Evolutionary conservation across 2,797 vertebrate species (phyloP).

Genomic region (Holocentrus rufus): DNA sequence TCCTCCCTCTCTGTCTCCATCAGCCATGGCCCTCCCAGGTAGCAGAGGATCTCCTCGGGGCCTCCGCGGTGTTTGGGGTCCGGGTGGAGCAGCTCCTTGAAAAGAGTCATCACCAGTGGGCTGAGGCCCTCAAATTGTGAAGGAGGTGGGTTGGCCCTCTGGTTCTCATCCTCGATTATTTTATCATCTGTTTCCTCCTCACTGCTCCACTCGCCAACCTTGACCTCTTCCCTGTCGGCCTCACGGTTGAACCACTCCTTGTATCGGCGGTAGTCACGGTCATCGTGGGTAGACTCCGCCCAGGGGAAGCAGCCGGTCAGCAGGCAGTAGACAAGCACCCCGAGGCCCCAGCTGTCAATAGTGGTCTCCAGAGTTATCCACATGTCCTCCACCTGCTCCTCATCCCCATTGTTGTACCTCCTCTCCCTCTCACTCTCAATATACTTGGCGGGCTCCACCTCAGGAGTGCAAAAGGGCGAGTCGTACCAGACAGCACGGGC

Average conservation of each 20-base stretch:
- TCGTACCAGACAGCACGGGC: slow-evolving; percentile 83
- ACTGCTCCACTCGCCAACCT: background rate
- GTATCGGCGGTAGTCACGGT: slow-evolving; percentile 88
- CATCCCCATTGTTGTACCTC: slow-evolving; percentile 35
- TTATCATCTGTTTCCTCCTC: slow-evolving; percentile 49
- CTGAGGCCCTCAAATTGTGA: slow-evolving; percentile 88
- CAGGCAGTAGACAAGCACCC: slow-evolving; percentile 91
- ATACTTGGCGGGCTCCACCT: slow-evolving; percentile 75
- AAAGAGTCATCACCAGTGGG: slow-evolving; percentile 81
- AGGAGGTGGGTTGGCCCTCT: slow-evolving; percentile 73
- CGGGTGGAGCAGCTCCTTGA: slow-evolving; percentile 86
- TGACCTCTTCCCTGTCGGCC: slow-evolving; percentile 52
- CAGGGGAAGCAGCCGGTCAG: slow-evolving; percentile 96
- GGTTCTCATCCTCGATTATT: slow-evolving; percentile 50
- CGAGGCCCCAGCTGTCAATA: slow-evolving; percentile 94
- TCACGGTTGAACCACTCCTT: slow-evolving; percentile 83
- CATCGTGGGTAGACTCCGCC: slow-evolving; percentile 88
- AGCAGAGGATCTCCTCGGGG: slow-evolving; percentile 85
- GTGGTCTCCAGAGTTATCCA: slow-evolving; percentile 87
- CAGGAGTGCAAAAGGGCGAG: slow-evolving; percentile 88
- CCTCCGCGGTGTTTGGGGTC: slow-evolving; percentile 83
- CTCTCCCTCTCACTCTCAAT: slow-evolving; percentile 60
- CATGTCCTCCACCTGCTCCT: slow-evolving; percentile 72
- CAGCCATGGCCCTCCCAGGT: slow-evolving; percentile 85
- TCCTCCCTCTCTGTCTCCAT: slow-evolving; percentile 73